Percentiles rank a stretch among this genome's conserved stretches.
Evolutionary conservation across 2,888 invertebrate species (phyloP).

Genomic region (Eucera pruinosa): DNA sequence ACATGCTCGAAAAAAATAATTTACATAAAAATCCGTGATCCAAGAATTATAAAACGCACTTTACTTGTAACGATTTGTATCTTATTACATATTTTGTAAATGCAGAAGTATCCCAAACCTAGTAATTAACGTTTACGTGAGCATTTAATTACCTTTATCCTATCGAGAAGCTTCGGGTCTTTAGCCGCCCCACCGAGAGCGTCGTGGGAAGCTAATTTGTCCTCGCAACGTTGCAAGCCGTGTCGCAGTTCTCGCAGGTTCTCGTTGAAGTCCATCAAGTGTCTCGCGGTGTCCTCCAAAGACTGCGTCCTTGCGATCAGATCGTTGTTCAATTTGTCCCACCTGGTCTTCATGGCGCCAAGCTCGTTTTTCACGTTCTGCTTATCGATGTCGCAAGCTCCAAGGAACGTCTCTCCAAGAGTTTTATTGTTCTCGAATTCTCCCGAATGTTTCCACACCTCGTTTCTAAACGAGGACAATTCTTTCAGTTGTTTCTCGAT

Average conservation of each 20-base stretch:
- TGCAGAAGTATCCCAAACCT: no score
- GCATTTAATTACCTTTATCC: slow-evolving; percentile 88
- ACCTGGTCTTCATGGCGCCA: slow-evolving; percentile 92
- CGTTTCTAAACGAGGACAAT: slow-evolving; percentile 94
- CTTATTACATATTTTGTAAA: no score
- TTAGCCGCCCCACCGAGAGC: slow-evolving; percentile 90
- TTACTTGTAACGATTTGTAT: no score
- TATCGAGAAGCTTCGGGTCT: slow-evolving; percentile 93
- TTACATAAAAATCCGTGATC: no score
- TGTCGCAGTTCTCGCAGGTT: slow-evolving; percentile 93
- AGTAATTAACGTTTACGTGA: neutral
- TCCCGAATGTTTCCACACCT: slow-evolving; percentile 96
- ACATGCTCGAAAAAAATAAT: no score
- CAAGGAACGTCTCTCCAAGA: slow-evolving; percentile 94
- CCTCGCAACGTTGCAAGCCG: slow-evolving; percentile 94
- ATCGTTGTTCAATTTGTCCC: slow-evolving; percentile 96
- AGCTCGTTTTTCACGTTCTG: slow-evolving; percentile 94
- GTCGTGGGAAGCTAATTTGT: slow-evolving; percentile 91
- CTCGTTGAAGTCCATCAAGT: slow-evolving; percentile 93
- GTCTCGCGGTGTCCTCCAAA: slow-evolving; percentile 92
- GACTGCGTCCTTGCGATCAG: slow-evolving; percentile 91
- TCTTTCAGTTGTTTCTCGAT: slow-evolving; percentile 95
- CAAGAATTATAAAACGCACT: no score
- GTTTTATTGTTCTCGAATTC: slow-evolving; percentile 96
- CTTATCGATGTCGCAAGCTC: slow-evolving; percentile 95